A percentile compares a stretch with the other conserved stretches of the same genome.
Evolutionary conservation across 2,113 vertebrate genomes (phyloP).

Genomic region (Tachuris rubrigastra): DNA sequence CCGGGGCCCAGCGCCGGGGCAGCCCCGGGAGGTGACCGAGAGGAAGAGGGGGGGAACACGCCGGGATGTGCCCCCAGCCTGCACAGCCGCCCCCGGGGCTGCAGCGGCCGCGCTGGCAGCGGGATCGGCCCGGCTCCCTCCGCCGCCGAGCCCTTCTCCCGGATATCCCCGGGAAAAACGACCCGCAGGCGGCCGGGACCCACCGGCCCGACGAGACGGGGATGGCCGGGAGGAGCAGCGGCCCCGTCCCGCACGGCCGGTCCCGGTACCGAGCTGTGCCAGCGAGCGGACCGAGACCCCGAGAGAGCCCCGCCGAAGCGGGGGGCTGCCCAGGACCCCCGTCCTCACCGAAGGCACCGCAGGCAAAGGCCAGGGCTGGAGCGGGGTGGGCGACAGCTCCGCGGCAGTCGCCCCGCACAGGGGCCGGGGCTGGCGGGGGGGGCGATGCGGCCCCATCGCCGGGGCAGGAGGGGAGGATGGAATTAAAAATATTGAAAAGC

Average conservation of each 20-base stretch:
- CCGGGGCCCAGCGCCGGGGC: rapidly evolving
- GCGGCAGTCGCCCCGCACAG: neutral
- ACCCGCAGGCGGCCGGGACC: too few relatives aligned
- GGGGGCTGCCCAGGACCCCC: neutral
- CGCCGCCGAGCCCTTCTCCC: neutral
- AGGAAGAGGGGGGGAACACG: neutral
- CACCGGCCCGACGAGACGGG: rapidly evolving
- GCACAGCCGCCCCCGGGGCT: neutral
- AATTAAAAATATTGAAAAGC: neutral
- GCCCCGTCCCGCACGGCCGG: rapidly evolving
- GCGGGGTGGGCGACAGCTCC: neutral
- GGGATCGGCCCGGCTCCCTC: neutral
- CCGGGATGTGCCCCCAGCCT: neutral
- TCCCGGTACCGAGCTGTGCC: too few relatives aligned
- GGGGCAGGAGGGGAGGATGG: neutral
- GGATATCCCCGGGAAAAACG: neutral
- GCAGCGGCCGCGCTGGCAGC: neutral
- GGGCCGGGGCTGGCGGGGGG: neutral
- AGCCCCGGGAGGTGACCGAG: too few relatives aligned
- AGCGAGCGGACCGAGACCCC: neutral
- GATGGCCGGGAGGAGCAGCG: neutral
- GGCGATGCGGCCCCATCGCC: too few relatives aligned
- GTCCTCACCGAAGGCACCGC: neutral
- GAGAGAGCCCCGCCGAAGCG: neutral
- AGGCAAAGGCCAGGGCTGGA: neutral